phyloP scores from a whole-genome alignment of 2,888 invertebrate genomes.

The Microplitis manilae region DNA sequence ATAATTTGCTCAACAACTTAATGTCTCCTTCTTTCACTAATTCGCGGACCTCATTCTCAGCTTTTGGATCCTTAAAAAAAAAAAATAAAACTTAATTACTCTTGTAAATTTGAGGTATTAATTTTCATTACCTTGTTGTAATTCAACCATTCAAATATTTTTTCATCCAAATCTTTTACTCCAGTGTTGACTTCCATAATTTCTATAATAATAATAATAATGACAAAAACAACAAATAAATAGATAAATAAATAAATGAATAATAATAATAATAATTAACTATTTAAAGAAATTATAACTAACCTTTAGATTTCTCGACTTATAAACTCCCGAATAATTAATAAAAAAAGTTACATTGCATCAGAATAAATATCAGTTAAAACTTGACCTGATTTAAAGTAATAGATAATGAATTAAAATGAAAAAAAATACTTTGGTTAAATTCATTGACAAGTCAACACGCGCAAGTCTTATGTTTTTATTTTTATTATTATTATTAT shows the following conservation, averaged over 20 bases:
- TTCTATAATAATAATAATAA: constrained; percentile 21
- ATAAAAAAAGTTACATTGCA: neutral
- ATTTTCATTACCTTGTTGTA: constrained; percentile 79
- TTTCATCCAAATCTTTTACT: constrained; percentile 76
- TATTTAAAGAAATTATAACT: too few relatives aligned
- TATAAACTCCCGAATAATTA: neutral
- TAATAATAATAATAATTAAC: too few relatives aligned
- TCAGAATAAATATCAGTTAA: neutral
- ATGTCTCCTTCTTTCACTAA: constrained; percentile 75
- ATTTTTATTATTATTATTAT: too few relatives aligned
- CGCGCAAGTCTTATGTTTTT: neutral
- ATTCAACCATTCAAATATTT: constrained; percentile 81
- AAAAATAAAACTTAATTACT: neutral
- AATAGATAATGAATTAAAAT: neutral
- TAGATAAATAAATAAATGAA: too few relatives aligned
- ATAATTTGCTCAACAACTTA: constrained; percentile 76
- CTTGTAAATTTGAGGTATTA: constrained; percentile 28
- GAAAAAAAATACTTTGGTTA: neutral
- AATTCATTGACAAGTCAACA: neutral
- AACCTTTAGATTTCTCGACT: neutral
- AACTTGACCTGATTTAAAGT: neutral
- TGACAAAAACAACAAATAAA: neutral
- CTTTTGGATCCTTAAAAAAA: constrained; percentile 76
- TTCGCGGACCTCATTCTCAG: constrained; percentile 77
- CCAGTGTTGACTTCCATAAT: constrained; percentile 71